A percentile compares a stretch with the other conserved stretches of the same genome.
phyloP scores from a whole-genome alignment of 2,888 invertebrate species.

The Petrolisthes manimaculis region DNA sequence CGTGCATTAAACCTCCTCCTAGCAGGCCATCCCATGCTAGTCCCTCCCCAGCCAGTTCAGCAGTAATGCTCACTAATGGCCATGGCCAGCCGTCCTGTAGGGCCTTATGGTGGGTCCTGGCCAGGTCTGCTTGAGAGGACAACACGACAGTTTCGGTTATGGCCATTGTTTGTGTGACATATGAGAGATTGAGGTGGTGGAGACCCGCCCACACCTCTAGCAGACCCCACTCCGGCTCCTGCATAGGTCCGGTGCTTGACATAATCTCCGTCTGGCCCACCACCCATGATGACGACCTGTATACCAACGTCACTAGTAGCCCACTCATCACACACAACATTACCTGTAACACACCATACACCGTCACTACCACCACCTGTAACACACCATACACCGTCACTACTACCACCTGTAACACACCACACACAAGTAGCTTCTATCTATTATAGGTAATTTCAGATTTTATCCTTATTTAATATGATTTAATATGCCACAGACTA shows the following conservation, averaged over 20 bases:
- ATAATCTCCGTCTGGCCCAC: conserved; percentile 32
- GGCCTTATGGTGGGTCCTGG: not conserved
- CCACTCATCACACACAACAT: conserved; percentile 37
- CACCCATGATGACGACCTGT: conserved; percentile 46
- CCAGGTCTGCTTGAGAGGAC: conserved; percentile 12
- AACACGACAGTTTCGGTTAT: conserved; percentile 27
- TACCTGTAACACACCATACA: conserved; percentile 19
- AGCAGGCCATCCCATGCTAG: conserved; percentile 36
- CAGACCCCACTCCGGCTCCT: not conserved
- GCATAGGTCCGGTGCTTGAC: conserved; percentile 19
- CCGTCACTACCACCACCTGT: not conserved
- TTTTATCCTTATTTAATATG: too few species aligned
- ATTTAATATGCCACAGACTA: too few species aligned
- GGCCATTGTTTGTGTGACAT: not conserved
- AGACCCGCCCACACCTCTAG: conserved; percentile 46
- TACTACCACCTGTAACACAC: not conserved
- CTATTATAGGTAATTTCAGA: too few species aligned
- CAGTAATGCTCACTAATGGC: conserved; percentile 34
- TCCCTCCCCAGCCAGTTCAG: conserved; percentile 41
- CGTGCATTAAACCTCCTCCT: conserved; percentile 20
- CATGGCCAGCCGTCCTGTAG: conserved; percentile 38
- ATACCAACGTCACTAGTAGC: conserved; percentile 19
- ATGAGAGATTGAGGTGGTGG: conserved; percentile 38
- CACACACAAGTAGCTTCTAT: not conserved
- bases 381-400: too few species aligned